These are phyloP conservation scores for Chiloscyllium plagiosum DNA, from an alignment of 2,113 vertebrate species.

Conservation along the genomic window DNA sequence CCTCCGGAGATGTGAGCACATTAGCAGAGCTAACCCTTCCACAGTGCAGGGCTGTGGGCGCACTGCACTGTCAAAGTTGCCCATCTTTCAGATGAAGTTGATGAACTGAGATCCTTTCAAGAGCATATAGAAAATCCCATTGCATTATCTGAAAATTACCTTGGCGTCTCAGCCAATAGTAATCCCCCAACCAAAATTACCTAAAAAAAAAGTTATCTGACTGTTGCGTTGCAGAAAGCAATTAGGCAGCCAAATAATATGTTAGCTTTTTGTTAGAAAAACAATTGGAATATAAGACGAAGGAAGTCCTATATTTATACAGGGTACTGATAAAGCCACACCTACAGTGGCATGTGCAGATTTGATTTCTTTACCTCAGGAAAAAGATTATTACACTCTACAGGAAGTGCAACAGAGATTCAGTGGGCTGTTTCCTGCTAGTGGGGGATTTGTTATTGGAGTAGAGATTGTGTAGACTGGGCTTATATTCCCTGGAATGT, in stretches of 20 bases:
- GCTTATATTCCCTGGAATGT: too few relatives aligned
- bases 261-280: not conserved
- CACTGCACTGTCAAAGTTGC: not conserved
- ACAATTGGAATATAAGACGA: not conserved
- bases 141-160: not conserved
- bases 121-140: not conserved
- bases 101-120: not conserved
- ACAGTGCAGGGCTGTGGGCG: not conserved
- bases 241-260: not conserved
- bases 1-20: not conserved
- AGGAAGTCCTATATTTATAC: not conserved
- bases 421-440: not conserved
- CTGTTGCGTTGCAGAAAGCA: too few relatives aligned
- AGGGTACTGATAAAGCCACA: not conserved
- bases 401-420: not conserved
- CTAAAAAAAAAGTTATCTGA: not conserved
- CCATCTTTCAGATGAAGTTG: not conserved
- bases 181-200: not conserved
- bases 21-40: not conserved
- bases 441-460: not conserved
- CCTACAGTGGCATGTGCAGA: too few relatives aligned
- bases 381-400: too few relatives aligned
- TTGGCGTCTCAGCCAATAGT: not conserved
- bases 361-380: not conserved
- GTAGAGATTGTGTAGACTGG: not conserved